Percentiles rank a stretch among this genome's conserved stretches.
These are phyloP conservation scores for Orthosia gracilis DNA, from an alignment of 2,888 invertebrate species.

Conservation along the genomic window DNA sequence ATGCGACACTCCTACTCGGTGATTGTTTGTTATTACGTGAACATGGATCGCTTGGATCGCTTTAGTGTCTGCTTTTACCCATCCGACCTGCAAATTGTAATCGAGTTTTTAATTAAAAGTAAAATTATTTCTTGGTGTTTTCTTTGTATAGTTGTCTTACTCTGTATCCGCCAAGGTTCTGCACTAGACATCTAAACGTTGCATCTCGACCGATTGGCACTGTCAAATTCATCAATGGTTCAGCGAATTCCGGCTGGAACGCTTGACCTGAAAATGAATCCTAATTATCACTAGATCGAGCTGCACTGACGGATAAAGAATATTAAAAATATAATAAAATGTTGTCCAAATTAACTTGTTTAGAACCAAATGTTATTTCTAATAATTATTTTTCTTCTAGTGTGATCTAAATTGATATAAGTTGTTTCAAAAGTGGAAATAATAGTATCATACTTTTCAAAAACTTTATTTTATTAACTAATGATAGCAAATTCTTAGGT, in stretches of 20 bases:
- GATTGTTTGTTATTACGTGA: slow-evolving; percentile 98
- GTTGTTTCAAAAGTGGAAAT: not conserved
- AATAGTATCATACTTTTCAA: not conserved
- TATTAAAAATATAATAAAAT: not conserved
- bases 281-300: not conserved
- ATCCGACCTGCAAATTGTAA: slow-evolving; percentile 93
- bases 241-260: slow-evolving; percentile 96
- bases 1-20: slow-evolving; percentile 96
- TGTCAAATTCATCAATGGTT: slow-evolving; percentile 96
- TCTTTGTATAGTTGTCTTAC: slow-evolving; percentile 89
- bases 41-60: slow-evolving; percentile 98
- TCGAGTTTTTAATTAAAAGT: slow-evolving; percentile 35
- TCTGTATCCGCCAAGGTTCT: slow-evolving; percentile 97
- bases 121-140: slow-evolving; percentile 19
- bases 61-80: slow-evolving; percentile 98
- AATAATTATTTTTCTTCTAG: too few relatives aligned
- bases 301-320: not conserved
- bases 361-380: not conserved
- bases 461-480: not conserved
- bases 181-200: slow-evolving; percentile 96
- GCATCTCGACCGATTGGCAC: slow-evolving; percentile 96
- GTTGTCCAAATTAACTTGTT: not conserved
- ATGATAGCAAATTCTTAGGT: not conserved
- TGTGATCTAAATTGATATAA: not conserved
- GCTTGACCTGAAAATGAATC: slow-evolving; percentile 91